These are phyloP conservation scores for Pseudopleuronectes americanus DNA, from an alignment of 2,797 vertebrate genomes.

Conservation along the genomic window DNA sequence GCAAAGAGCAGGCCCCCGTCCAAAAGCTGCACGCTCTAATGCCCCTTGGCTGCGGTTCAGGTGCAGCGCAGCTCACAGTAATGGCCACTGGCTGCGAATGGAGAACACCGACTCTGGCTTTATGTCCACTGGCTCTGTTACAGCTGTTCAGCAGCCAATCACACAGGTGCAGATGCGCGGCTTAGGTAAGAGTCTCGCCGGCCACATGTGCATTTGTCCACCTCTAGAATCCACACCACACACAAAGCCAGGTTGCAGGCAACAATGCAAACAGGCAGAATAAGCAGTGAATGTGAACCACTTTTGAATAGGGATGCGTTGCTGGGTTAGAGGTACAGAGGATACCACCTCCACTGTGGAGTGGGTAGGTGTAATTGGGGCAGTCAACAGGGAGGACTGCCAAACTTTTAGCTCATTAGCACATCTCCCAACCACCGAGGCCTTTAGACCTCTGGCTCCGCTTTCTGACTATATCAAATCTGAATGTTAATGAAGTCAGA, in stretches of 20 bases:
- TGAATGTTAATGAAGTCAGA: constrained; percentile 34
- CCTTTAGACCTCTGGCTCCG: constrained; percentile 3
- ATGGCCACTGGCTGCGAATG: constrained; percentile 34
- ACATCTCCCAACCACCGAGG: constrained; percentile 1
- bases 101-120: constrained; percentile 26
- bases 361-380: constrained; percentile 25
- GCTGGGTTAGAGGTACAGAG: not conserved
- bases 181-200: constrained; percentile 21
- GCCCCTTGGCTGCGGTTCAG: constrained; percentile 38
- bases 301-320: constrained; percentile 10
- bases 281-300: constrained; percentile 29
- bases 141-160: constrained; percentile 47
- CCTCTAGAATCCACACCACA: constrained; percentile 29
- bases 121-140: constrained; percentile 39
- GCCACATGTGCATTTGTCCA: constrained; percentile 7
- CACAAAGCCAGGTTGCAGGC: not conserved
- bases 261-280: constrained; percentile 20
- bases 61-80: constrained; percentile 22
- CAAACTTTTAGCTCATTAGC: constrained; percentile 38
- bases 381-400: constrained; percentile 30
- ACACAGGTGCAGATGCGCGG: constrained; percentile 30
- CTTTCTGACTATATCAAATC: not conserved
- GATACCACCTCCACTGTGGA: constrained; percentile 3
- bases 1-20: not conserved
- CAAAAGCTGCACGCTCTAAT: constrained; percentile 29